Conservation (phyloP, 1,140 invertebrate genomes). For the Melipona quadrifasciata region DNA sequence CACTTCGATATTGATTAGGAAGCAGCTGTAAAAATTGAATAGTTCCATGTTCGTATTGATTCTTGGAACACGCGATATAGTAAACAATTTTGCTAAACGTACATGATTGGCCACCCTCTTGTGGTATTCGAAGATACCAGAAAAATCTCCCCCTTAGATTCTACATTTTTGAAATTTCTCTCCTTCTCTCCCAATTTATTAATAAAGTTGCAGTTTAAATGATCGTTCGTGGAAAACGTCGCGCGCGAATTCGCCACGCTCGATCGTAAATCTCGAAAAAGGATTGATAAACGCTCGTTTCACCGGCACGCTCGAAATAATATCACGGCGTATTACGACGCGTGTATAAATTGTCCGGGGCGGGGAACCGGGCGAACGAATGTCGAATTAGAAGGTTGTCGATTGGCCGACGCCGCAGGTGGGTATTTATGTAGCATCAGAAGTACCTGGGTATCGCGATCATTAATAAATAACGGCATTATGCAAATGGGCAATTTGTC, state of each 20-base stretch:
- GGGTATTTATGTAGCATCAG: slow-evolving; percentile 60
- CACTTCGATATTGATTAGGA: too few species aligned
- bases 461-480: slow-evolving; percentile 77
- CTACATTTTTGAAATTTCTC: too few species aligned
- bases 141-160: too few species aligned
- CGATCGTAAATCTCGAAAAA: not conserved
- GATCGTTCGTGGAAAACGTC: not conserved
- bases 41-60: too few species aligned
- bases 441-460: slow-evolving; percentile 57
- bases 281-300: not conserved
- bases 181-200: not conserved
- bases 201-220: not conserved
- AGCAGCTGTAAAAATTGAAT: too few species aligned
- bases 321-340: slow-evolving; percentile 2
- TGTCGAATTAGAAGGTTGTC: slow-evolving; percentile 64
- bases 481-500: slow-evolving; percentile 78
- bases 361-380: slow-evolving; percentile 35
- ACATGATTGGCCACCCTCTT: too few species aligned
- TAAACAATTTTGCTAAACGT: too few species aligned
- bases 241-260: not conserved
- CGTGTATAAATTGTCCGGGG: slow-evolving; percentile 36
- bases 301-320: not conserved
- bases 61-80: too few species aligned
- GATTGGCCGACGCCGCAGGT: slow-evolving; percentile 59
- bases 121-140: too few species aligned